Evolutionary conservation across 2,888 invertebrate species (phyloP).

Genomic region (Drosophila birchii): DNA sequence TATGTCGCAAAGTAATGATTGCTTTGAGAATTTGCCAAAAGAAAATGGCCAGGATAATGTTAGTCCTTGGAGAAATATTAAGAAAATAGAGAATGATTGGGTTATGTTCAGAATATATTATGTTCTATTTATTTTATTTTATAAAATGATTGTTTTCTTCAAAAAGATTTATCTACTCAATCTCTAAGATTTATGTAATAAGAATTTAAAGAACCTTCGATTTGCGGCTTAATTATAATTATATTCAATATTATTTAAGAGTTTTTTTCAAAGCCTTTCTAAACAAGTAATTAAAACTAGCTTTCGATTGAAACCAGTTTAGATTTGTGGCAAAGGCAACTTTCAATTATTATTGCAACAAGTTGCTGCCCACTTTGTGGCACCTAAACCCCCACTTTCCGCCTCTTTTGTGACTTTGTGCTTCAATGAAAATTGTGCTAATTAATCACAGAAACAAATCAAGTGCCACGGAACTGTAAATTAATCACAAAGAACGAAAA

Average conservation of each 20-base stretch:
- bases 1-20: background rate
- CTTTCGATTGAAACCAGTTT: background rate
- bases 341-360: slow-evolving; percentile 10
- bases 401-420: slow-evolving; percentile 23
- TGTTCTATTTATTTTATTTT: too few species aligned
- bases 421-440: slow-evolving; percentile 67
- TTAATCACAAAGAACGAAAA: background rate
- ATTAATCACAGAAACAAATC: slow-evolving; percentile 59
- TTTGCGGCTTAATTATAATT: background rate
- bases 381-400: slow-evolving; percentile 14
- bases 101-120: too few species aligned
- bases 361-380: slow-evolving; percentile 40
- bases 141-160: too few species aligned
- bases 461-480: slow-evolving; percentile 58
- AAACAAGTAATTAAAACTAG: background rate
- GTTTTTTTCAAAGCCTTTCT: background rate
- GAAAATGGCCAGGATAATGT: too few species aligned
- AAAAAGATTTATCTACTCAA: too few species aligned
- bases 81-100: too few species aligned
- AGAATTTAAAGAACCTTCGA: background rate
- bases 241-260: background rate
- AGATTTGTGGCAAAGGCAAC: background rate
- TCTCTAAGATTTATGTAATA: too few species aligned
- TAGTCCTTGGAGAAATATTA: too few species aligned
- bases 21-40: background rate